Conservation (phyloP, 2,113 vertebrate genomes). For the Holacanthus passer region DNA sequence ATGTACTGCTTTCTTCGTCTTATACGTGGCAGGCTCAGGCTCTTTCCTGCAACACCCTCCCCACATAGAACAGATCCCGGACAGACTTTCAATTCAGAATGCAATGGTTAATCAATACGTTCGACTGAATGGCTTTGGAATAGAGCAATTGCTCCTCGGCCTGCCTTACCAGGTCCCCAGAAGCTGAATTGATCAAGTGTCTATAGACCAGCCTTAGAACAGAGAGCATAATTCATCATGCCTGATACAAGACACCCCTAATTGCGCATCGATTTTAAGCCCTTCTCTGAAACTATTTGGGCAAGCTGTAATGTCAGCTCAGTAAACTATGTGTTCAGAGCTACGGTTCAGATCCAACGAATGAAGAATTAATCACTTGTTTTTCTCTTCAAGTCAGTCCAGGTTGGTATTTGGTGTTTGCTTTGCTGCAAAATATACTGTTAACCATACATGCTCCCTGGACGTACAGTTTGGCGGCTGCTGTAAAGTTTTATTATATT, state of each 20-base stretch:
- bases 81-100: slow-evolving; percentile 72
- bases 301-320: slow-evolving; percentile 71
- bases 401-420: slow-evolving; percentile 36
- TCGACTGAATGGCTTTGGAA: slow-evolving; percentile 75
- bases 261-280: slow-evolving; percentile 79
- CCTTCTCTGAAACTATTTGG: slow-evolving; percentile 74
- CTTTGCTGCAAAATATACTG: slow-evolving; percentile 28
- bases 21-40: not conserved
- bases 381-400: slow-evolving; percentile 53
- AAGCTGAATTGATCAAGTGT: slow-evolving; percentile 78
- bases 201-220: slow-evolving; percentile 69
- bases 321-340: slow-evolving; percentile 72
- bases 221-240: slow-evolving; percentile 80
- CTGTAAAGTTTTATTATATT: slow-evolving; percentile 9
- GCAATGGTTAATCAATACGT: slow-evolving; percentile 81
- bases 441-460: slow-evolving; percentile 4
- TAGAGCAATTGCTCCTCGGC: slow-evolving; percentile 74
- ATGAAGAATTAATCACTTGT: slow-evolving; percentile 63
- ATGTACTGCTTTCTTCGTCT: slow-evolving; percentile 43
- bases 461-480: not conserved
- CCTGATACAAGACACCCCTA: slow-evolving; percentile 80
- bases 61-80: slow-evolving; percentile 42
- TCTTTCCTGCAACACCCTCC: slow-evolving; percentile 25
- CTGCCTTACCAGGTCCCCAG: slow-evolving; percentile 59
- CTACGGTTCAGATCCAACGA: slow-evolving; percentile 36